Evolutionary conservation across 2,797 vertebrate genomes (phyloP).

Genomic region (Clarias pachynema): DNA sequence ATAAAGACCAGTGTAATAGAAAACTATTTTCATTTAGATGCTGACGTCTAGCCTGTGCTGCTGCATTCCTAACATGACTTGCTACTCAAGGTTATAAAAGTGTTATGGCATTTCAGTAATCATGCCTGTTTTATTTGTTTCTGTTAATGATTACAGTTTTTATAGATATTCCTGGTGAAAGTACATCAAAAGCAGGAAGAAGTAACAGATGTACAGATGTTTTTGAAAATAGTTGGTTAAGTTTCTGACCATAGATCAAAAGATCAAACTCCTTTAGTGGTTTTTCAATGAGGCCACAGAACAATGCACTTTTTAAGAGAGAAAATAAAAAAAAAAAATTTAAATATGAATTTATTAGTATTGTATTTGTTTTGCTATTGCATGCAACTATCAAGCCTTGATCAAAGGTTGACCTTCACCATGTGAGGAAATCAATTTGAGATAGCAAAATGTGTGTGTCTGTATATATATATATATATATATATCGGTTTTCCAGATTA

Average conservation of each 20-base stretch:
- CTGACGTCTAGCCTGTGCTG: constrained; percentile 6
- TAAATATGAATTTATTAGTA: background rate
- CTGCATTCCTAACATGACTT: constrained; percentile 35
- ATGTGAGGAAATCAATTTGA: background rate
- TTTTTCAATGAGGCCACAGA: background rate
- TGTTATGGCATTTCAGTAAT: background rate
- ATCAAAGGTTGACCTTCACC: background rate
- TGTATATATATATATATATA: too few species aligned
- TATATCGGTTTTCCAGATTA: too few species aligned
- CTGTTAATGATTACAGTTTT: background rate
- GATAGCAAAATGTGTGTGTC: background rate
- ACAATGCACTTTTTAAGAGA: background rate
- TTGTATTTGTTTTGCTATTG: background rate
- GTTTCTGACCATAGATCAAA: background rate
- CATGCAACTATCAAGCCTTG: background rate
- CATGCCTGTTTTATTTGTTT: background rate
- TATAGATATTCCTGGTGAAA: background rate
- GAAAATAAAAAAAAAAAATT: background rate
- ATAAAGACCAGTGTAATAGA: background rate
- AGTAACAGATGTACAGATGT: background rate
- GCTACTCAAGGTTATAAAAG: background rate
- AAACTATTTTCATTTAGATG: constrained; percentile 37
- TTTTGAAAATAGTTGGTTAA: background rate
- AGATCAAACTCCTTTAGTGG: background rate
- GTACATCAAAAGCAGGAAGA: background rate